Conservation (phyloP, 2,888 invertebrate species). For the Rhagonycha lutea region DNA sequence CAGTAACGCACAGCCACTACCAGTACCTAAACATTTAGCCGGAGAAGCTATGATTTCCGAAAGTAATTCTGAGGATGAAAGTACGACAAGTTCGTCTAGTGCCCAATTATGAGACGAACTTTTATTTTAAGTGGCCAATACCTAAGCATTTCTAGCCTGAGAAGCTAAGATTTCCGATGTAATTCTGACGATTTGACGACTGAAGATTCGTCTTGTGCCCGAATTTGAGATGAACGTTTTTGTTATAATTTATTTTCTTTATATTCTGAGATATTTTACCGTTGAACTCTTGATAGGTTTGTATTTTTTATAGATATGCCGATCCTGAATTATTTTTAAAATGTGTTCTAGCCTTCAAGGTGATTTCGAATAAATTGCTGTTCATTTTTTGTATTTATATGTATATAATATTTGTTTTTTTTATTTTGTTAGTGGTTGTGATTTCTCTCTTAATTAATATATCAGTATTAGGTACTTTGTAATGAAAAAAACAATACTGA, state of each 20-base stretch:
- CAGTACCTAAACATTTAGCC: constrained; percentile 67
- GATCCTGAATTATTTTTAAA: background rate
- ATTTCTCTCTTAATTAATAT: constrained; percentile 25
- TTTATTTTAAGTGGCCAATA: constrained; percentile 35
- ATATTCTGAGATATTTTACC: background rate
- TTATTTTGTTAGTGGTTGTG: constrained; percentile 24
- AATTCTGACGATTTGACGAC: background rate
- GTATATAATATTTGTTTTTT: constrained; percentile 1
- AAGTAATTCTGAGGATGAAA: constrained; percentile 64
- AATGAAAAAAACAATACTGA: constrained; percentile 13
- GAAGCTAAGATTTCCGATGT: background rate
- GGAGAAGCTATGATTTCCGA: constrained; percentile 73
- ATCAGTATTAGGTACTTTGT: constrained; percentile 21
- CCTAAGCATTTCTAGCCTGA: background rate
- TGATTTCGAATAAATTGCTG: background rate
- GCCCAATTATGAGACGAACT: constrained; percentile 52
- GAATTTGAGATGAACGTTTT: background rate
- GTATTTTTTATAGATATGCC: background rate
- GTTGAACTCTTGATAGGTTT: background rate
- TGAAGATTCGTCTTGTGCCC: background rate
- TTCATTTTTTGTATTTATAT: background rate
- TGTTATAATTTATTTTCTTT: background rate
- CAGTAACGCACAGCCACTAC: constrained; percentile 44
- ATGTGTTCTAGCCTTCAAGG: background rate
- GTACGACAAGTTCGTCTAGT: constrained; percentile 57